Evolutionary conservation across 2,113 vertebrate species (phyloP).

Genomic region (Ceratotherium simum): DNA sequence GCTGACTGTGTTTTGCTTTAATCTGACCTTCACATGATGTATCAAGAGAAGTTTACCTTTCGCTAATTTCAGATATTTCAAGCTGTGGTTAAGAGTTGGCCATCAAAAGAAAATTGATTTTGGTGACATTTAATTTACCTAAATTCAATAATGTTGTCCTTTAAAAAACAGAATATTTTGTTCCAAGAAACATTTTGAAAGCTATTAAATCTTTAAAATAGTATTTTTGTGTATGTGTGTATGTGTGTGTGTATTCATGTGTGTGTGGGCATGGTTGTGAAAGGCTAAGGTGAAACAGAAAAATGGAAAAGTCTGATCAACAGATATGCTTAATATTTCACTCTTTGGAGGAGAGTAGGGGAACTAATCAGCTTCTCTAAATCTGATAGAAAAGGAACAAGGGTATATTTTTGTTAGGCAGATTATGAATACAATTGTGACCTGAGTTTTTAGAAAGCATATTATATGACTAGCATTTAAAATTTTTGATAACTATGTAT

Average conservation of each 20-base stretch:
- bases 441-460: background rate
- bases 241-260: background rate
- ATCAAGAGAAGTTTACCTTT: conserved; percentile 63
- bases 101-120: conserved; percentile 80
- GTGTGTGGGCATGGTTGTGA: background rate
- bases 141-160: conserved; percentile 68
- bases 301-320: background rate
- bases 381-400: background rate
- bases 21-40: conserved; percentile 50
- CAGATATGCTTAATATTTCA: background rate
- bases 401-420: background rate
- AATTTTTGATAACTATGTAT: background rate
- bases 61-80: conserved; percentile 56
- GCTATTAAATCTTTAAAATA: background rate
- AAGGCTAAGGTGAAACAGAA: background rate
- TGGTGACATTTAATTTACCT: conserved; percentile 78
- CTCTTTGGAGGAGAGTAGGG: background rate
- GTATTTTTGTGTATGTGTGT: background rate
- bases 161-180: conserved; percentile 66
- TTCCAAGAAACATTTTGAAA: conserved; percentile 8
- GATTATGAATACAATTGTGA: background rate
- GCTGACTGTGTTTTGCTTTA: background rate
- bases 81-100: conserved; percentile 67
- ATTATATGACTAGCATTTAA: background rate
- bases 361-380: background rate